A percentile compares a stretch with the other conserved stretches of the same genome.
phyloP scores from a whole-genome alignment of 2,797 vertebrate genomes.

The Gallinago solitaria region DNA sequence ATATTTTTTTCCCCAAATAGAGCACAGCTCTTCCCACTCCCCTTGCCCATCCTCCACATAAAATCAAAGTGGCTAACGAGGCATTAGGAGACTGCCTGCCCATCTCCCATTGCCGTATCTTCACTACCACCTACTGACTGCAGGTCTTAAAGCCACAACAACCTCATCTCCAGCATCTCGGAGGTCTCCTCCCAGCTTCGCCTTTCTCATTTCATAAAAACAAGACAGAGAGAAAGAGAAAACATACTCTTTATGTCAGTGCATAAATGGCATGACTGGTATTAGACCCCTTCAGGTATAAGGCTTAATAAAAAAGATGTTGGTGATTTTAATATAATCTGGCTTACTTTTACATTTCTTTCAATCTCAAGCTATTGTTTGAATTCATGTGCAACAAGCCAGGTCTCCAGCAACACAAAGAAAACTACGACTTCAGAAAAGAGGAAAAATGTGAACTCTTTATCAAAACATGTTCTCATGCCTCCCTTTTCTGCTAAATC shows the following conservation, averaged over 20 bases:
- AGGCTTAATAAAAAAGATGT: neutral
- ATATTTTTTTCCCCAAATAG: slow-evolving; percentile 85
- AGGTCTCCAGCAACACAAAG: neutral
- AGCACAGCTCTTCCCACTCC: slow-evolving; percentile 82
- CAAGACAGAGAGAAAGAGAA: neutral
- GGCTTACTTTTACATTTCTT: neutral
- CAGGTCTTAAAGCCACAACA: slow-evolving; percentile 34
- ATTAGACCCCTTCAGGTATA: neutral
- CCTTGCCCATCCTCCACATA: slow-evolving; percentile 79
- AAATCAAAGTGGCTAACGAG: slow-evolving; percentile 29
- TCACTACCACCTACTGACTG: slow-evolving; percentile 64
- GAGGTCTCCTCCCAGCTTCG: neutral
- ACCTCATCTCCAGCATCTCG: slow-evolving; percentile 20
- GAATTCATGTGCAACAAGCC: neutral
- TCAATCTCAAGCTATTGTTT: neutral
- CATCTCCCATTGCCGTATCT: slow-evolving; percentile 56
- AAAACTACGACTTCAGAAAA: neutral
- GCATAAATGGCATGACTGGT: neutral
- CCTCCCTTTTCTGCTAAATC: neutral
- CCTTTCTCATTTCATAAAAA: neutral
- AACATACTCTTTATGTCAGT: neutral
- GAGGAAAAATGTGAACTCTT: neutral
- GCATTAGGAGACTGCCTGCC: slow-evolving; percentile 28
- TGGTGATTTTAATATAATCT: neutral
- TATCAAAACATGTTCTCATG: neutral